These are phyloP conservation scores for Lepidostoma basale DNA, from an alignment of 1,140 invertebrate genomes.

Conservation along the genomic window DNA sequence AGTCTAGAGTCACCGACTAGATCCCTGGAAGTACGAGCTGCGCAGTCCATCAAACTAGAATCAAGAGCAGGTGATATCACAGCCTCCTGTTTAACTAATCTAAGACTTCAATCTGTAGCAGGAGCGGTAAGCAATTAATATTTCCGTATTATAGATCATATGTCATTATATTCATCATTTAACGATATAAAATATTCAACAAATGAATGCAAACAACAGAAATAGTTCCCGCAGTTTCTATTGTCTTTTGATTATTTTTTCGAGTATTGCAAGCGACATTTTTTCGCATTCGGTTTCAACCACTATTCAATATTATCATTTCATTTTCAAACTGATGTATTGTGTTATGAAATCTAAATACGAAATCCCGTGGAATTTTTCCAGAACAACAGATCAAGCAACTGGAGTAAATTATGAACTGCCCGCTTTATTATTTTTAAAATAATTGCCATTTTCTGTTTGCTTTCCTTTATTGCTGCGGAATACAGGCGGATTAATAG, in stretches of 20 bases:
- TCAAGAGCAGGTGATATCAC: slow-evolving; percentile 87
- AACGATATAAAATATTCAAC: no score
- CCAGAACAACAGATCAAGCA: slow-evolving; percentile 13
- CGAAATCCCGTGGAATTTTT: neutral
- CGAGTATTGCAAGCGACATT: no score
- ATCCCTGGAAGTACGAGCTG: slow-evolving; percentile 79
- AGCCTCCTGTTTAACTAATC: slow-evolving; percentile 79
- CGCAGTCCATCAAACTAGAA: slow-evolving; percentile 80
- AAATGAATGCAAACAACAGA: no score
- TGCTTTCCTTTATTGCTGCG: no score
- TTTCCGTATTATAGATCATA: no score
- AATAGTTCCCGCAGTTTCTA: no score
- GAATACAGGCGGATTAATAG: no score
- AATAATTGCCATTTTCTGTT: slow-evolving; percentile 21
- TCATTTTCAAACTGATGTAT: slow-evolving; percentile 6
- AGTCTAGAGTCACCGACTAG: slow-evolving; percentile 91
- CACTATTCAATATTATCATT: slow-evolving; percentile 20
- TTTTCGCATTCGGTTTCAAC: no score
- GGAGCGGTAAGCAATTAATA: slow-evolving; percentile 78
- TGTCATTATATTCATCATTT: no score
- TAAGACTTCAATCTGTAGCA: slow-evolving; percentile 79
- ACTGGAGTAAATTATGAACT: slow-evolving; percentile 22
- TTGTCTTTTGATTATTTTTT: no score
- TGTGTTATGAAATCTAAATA: slow-evolving; percentile 19
- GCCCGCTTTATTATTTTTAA: slow-evolving; percentile 1